Percentiles rank a stretch among this genome's conserved stretches.
phyloP scores from a whole-genome alignment of 2,113 vertebrate genomes.

The Melanerpes formicivorus region DNA sequence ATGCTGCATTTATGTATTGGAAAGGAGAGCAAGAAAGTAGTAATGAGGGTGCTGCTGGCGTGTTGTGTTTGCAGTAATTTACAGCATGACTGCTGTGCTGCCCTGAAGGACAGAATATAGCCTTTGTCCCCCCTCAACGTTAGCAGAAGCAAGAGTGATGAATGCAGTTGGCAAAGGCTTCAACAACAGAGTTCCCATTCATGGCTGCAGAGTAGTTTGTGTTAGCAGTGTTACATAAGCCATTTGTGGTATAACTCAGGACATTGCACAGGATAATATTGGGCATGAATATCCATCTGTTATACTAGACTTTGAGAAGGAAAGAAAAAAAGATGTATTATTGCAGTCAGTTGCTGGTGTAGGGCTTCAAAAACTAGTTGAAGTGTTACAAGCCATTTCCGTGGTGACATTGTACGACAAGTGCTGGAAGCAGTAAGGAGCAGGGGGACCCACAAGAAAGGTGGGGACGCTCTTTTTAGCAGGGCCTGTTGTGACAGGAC shows the following conservation, averaged over 20 bases:
- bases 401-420: neutral
- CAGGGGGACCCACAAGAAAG: neutral
- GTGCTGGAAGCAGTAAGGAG: neutral
- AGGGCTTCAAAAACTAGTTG: neutral
- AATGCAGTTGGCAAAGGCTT: constrained; percentile 1
- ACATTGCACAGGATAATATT: neutral
- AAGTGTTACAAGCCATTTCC: neutral
- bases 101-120: constrained; percentile 37
- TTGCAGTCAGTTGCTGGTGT: neutral
- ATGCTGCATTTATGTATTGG: neutral
- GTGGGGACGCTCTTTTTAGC: neutral
- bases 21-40: neutral
- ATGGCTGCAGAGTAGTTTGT: constrained; percentile 24
- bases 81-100: neutral
- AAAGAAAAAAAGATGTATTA: neutral
- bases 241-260: constrained; percentile 11
- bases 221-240: constrained; percentile 37
- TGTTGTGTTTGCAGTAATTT: constrained; percentile 13
- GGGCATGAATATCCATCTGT: constrained; percentile 17
- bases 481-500: neutral
- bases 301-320: neutral
- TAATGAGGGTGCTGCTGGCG: neutral
- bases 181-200: constrained; percentile 54
- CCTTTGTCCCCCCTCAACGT: neutral
- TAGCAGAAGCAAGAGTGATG: constrained; percentile 13